Evolutionary conservation across 2,797 vertebrate species (phyloP), one percentile per base, ranked within the genome.

Genomic region (Spea hammondii): DNA sequence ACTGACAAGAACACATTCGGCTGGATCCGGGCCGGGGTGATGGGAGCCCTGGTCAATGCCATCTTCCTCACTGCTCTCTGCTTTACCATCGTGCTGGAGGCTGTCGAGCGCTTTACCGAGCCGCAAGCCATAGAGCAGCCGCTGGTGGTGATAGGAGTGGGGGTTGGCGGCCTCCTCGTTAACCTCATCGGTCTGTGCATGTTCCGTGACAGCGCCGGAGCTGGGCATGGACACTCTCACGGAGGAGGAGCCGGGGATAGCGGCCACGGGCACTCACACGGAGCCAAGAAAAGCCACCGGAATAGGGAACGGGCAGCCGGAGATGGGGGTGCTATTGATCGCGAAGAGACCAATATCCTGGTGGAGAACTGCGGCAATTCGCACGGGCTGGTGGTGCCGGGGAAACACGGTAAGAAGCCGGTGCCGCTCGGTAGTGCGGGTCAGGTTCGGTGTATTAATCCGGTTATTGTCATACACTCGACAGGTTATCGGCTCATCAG

Each of bases 21-120:
- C 5, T 99, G 97, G 97, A 96, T 99, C 90, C 95, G 96, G 65
- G 97, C 97, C 49, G 96, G 98, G 91, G 97, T 97, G 91, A 98
- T 99, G 96, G 97, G 97, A n/a, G 97, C 97, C 5, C 92, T 99
- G 78, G 96, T 98, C 76, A 98, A 98, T 88, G 97, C 97, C 53
- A 95, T 99, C 82, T 98, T 99, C 90, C 96, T 98, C 84, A 98
- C 96, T 59, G 96, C 96, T 72, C 93, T 99, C 70, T 99, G 97
- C 90, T 98, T 99, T 92, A 97, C 96, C 88, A 97, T 99, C 89
- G 88, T 98, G 14, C 92, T 98, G 87, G 96, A 99, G 91, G 97
- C 95, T 79, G 78, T 97, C 75, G 95, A 97, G 91, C 95, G 96
- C 77, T 98, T 98, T 90, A 96, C 95, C 0, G 94, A 97, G 86